Percentiles rank a stretch among this genome's conserved stretches.
These are phyloP conservation scores for Corythucha ciliata DNA, from an alignment of 2,888 invertebrate genomes.

Conservation along the genomic window DNA sequence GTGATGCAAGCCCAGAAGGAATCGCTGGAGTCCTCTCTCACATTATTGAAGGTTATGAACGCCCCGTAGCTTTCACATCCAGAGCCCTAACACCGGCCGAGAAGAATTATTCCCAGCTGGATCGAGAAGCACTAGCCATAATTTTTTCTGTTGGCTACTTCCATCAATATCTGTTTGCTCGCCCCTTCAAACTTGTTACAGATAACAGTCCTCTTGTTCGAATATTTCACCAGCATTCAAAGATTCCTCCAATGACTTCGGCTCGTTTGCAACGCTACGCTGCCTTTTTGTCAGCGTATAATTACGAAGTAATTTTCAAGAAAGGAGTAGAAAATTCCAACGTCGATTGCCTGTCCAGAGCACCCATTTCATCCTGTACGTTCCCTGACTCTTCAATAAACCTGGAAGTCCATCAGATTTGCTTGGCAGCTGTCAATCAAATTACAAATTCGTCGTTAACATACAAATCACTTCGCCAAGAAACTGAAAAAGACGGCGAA, in stretches of 20 bases:
- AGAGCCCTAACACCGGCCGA: background rate
- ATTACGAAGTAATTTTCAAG: background rate
- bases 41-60: conserved; percentile 5
- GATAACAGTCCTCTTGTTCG: too few species aligned
- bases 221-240: too few species aligned
- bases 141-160: conserved; percentile 7
- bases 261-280: background rate
- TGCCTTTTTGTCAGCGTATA: background rate
- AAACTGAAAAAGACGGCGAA: background rate
- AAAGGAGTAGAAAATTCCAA: conserved; percentile 1
- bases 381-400: conserved; percentile 7
- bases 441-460: background rate
- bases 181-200: too few species aligned
- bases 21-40: too few species aligned
- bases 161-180: conserved; percentile 2
- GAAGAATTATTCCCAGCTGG: conserved; percentile 4
- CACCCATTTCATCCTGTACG: too few species aligned
- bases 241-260: too few species aligned
- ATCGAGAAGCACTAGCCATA: conserved; percentile 14
- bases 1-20: too few species aligned
- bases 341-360: conserved; percentile 7
- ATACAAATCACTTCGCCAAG: background rate
- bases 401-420: background rate
- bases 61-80: conserved; percentile 11
- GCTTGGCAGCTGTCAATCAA: background rate